phyloP scores from a whole-genome alignment of 2,113 vertebrate species.

The Austrofundulus limnaeus region DNA sequence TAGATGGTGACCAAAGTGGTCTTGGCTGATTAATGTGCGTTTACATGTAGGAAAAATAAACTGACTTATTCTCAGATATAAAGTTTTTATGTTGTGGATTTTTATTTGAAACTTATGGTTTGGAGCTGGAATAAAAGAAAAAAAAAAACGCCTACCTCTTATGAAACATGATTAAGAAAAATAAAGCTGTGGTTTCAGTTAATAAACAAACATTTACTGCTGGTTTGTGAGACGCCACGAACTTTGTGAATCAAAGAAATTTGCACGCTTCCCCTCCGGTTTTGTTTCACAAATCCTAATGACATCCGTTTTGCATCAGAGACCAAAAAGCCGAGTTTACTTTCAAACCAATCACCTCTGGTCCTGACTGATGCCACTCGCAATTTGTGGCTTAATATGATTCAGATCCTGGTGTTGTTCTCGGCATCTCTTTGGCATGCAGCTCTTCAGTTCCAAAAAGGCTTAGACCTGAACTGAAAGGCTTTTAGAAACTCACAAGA shows the following conservation, averaged over 20 bases:
- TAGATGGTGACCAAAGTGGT: not conserved
- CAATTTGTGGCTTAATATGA: slow-evolving; percentile 33
- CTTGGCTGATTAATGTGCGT: slow-evolving; percentile 1
- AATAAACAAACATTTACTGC: slow-evolving; percentile 1
- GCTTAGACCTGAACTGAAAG: slow-evolving; percentile 23
- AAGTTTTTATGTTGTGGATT: not conserved
- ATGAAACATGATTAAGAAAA: not conserved
- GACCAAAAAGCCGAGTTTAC: not conserved
- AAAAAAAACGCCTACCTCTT: not conserved
- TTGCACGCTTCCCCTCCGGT: not conserved
- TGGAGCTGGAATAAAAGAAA: not conserved
- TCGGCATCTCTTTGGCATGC: slow-evolving; percentile 38
- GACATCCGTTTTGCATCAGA: not conserved
- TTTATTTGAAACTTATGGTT: not conserved
- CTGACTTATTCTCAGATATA: not conserved
- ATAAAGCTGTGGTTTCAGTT: not conserved
- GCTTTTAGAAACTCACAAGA: slow-evolving; percentile 48
- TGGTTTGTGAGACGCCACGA: not conserved
- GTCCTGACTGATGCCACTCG: not conserved
- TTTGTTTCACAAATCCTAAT: slow-evolving; percentile 8
- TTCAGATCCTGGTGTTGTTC: slow-evolving; percentile 29
- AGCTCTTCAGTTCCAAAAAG: slow-evolving; percentile 18
- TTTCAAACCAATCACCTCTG: too few relatives aligned
- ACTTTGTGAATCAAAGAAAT: not conserved
- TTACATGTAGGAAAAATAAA: not conserved